Evolutionary conservation across 2,888 invertebrate species (phyloP).

Genomic region (Entomobrya multifasciata): DNA sequence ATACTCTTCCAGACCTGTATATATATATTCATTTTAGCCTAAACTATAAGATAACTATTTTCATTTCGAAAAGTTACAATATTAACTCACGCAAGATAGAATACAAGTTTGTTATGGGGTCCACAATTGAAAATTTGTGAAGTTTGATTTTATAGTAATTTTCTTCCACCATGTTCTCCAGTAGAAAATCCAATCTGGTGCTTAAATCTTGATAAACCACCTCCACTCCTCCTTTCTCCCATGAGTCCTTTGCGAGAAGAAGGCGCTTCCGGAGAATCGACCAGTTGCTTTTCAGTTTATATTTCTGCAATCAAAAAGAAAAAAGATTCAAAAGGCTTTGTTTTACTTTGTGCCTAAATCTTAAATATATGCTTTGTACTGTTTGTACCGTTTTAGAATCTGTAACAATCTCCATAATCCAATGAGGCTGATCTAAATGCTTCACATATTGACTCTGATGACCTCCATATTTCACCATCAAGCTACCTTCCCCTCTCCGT

Average conservation of each 20-base stretch:
- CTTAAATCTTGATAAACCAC: slow-evolving; percentile 26
- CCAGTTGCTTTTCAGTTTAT: slow-evolving; percentile 54
- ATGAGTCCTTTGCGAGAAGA: slow-evolving; percentile 42
- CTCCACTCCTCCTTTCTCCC: slow-evolving; percentile 28
- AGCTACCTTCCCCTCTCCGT: slow-evolving; percentile 8
- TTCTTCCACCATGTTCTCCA: slow-evolving; percentile 46
- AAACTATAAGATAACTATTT: neutral
- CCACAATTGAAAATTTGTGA: slow-evolving; percentile 14
- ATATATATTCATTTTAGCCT: neutral
- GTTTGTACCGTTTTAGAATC: slow-evolving; percentile 20
- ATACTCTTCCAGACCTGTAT: slow-evolving; percentile 44
- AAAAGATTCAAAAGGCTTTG: too few relatives aligned
- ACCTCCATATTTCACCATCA: slow-evolving; percentile 53
- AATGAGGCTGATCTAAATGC: slow-evolving; percentile 54
- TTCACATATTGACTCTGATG: slow-evolving; percentile 46
- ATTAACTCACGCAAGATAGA: slow-evolving; percentile 12
- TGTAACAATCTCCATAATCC: slow-evolving; percentile 57
- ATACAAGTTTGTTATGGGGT: slow-evolving; percentile 23
- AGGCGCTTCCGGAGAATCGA: slow-evolving; percentile 42
- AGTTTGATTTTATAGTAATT: neutral
- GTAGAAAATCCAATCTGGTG: slow-evolving; percentile 5
- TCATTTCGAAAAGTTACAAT: neutral
- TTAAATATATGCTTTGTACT: too few relatives aligned
- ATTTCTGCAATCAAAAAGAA: too few relatives aligned
- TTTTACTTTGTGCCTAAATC: too few relatives aligned